A percentile compares a stretch with the other conserved stretches of the same genome.
phyloP scores from a whole-genome alignment of 2,888 invertebrate species.

The Drosophila anomalata region DNA sequence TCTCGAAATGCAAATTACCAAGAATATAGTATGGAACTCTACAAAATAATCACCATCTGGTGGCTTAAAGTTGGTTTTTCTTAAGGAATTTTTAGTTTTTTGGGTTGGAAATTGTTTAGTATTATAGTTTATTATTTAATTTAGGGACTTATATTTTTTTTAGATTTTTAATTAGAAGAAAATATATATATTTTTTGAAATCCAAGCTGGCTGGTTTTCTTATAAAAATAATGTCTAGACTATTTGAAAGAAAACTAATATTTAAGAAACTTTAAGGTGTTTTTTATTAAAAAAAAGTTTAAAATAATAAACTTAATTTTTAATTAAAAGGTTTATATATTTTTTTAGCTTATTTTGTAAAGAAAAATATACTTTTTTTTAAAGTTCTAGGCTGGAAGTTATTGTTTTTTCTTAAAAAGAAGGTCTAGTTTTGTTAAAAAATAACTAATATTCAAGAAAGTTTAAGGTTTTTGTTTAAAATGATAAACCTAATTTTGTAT shows the following conservation, averaged over 20 bases:
- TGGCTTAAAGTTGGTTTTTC: neutral
- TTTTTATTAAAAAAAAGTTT: no score
- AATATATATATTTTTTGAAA: neutral
- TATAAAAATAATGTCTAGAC: neutral
- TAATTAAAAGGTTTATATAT: neutral
- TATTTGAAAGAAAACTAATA: no score
- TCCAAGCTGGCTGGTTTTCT: neutral
- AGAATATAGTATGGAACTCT: neutral
- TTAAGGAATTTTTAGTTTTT: neutral
- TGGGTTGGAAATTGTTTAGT: neutral
- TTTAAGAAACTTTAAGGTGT: no score
- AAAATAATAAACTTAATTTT: no score
- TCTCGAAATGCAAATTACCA: constrained; percentile 19
- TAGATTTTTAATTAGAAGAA: neutral
- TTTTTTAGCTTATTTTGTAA: neutral
- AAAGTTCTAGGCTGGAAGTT: neutral
- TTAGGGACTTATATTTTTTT: neutral
- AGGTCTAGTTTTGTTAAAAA: no score
- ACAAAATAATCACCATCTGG: neutral
- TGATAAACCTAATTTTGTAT: no score
- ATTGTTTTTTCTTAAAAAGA: neutral
- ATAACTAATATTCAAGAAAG: no score
- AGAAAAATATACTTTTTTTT: no score
- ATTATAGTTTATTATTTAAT: neutral
- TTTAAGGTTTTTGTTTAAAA: no score